These are phyloP conservation scores for Centropyge bicolor DNA, from an alignment of 2,797 vertebrate species.

Conservation along the genomic window DNA sequence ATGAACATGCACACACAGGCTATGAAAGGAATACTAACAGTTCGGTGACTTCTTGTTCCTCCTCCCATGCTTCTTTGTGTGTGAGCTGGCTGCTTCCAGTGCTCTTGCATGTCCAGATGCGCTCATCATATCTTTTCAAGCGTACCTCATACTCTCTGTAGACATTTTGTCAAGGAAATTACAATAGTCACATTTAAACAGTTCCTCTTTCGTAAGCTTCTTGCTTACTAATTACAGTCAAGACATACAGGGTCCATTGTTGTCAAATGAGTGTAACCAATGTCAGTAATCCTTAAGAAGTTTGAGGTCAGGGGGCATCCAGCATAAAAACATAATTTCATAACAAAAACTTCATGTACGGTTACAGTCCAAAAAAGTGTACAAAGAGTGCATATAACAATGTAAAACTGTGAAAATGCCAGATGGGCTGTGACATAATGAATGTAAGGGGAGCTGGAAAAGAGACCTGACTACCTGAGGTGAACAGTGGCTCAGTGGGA, in stretches of 20 bases:
- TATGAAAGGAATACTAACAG: slow-evolving; percentile 89
- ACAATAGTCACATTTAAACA: slow-evolving; percentile 14
- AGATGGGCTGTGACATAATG: not conserved
- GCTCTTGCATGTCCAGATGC: slow-evolving; percentile 99
- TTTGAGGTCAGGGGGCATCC: not conserved
- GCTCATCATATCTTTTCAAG: slow-evolving; percentile 90
- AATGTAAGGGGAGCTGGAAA: no score
- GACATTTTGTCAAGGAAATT: slow-evolving; percentile 87
- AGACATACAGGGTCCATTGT: not conserved
- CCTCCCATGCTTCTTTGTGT: slow-evolving; percentile 98
- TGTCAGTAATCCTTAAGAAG: not conserved
- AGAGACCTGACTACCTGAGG: not conserved
- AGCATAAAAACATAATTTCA: no score
- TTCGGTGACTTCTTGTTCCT: slow-evolving; percentile 98
- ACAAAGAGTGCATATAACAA: not conserved
- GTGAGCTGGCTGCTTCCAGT: slow-evolving; percentile 98
- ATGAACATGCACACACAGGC: not conserved
- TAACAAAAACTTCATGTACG: no score
- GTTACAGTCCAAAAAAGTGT: not conserved
- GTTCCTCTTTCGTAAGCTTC: not conserved
- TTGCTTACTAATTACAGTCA: not conserved
- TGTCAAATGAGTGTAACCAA: not conserved
- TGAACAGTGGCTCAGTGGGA: not conserved
- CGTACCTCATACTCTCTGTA: slow-evolving; percentile 96
- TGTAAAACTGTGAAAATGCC: not conserved